Evolutionary conservation across 2,113 vertebrate genomes (phyloP).

Genomic region (Mystacornis crossleyi): DNA sequence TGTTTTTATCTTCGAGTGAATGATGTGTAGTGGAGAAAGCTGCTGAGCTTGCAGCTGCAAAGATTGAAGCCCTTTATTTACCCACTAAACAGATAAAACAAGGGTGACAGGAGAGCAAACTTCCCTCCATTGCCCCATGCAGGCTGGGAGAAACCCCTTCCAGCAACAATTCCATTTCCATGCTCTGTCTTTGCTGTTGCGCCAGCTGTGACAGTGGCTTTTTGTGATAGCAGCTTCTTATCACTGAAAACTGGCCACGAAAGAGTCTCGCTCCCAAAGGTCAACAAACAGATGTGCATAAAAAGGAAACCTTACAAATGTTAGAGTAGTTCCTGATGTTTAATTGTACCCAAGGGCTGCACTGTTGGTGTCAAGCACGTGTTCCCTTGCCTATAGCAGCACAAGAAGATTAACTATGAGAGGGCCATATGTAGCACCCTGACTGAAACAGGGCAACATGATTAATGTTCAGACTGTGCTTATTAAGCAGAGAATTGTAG

Average conservation of each 20-base stretch:
- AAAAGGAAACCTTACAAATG: conserved; percentile 18
- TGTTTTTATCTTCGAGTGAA: conserved; percentile 2
- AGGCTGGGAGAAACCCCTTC: neutral
- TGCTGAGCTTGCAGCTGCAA: conserved; percentile 36
- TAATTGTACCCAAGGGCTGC: neutral
- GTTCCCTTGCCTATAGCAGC: neutral
- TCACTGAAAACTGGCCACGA: neutral
- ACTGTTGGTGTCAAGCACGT: neutral
- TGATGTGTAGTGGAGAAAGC: neutral
- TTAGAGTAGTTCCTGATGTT: conserved; percentile 49
- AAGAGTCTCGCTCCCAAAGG: neutral
- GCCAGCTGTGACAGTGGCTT: neutral
- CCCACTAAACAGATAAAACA: neutral
- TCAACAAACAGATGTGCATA: conserved; percentile 47
- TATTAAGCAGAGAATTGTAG: neutral
- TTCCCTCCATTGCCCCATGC: neutral
- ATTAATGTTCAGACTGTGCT: neutral
- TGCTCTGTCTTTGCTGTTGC: neutral
- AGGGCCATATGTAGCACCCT: neutral
- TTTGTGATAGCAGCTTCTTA: conserved; percentile 4
- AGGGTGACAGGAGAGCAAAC: neutral
- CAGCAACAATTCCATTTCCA: neutral
- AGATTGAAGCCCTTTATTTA: conserved; percentile 22
- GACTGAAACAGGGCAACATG: neutral
- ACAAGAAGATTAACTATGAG: neutral